Percentiles rank a stretch among this genome's conserved stretches.
These are phyloP conservation scores for Phyllostomus discolor DNA, from an alignment of 2,113 vertebrate genomes.

Conservation along the genomic window DNA sequence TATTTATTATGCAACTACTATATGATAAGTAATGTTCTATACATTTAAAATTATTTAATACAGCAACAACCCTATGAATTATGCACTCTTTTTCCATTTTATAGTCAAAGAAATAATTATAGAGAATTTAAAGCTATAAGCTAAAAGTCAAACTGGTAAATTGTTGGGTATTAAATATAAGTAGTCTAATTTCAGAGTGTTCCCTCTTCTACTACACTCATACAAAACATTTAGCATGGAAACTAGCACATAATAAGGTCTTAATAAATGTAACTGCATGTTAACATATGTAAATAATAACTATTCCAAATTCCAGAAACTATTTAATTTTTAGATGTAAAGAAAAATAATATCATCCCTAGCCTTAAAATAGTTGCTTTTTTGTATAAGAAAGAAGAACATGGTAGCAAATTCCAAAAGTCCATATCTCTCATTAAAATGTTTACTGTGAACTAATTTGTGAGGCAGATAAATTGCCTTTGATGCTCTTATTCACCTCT, in stretches of 20 bases:
- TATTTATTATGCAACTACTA: background rate
- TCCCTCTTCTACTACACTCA: background rate
- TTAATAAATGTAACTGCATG: background rate
- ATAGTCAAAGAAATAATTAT: background rate
- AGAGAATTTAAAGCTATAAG: background rate
- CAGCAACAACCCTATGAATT: background rate
- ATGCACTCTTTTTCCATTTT: background rate
- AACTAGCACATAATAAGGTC: background rate
- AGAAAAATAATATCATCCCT: background rate
- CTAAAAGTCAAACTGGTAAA: background rate
- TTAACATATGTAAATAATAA: background rate
- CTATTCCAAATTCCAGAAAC: background rate
- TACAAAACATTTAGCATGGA: background rate
- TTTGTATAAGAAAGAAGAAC: background rate
- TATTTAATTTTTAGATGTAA: background rate
- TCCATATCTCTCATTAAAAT: background rate
- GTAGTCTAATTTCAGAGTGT: background rate
- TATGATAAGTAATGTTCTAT: background rate
- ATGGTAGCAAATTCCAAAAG: background rate
- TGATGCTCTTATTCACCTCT: background rate
- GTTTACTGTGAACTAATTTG: background rate
- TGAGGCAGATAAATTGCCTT: background rate
- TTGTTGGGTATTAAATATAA: background rate
- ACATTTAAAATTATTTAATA: background rate
- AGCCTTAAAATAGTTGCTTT: background rate